Evolutionary conservation across 2,113 vertebrate genomes (phyloP).

Genomic region (Ictalurus punctatus): DNA sequence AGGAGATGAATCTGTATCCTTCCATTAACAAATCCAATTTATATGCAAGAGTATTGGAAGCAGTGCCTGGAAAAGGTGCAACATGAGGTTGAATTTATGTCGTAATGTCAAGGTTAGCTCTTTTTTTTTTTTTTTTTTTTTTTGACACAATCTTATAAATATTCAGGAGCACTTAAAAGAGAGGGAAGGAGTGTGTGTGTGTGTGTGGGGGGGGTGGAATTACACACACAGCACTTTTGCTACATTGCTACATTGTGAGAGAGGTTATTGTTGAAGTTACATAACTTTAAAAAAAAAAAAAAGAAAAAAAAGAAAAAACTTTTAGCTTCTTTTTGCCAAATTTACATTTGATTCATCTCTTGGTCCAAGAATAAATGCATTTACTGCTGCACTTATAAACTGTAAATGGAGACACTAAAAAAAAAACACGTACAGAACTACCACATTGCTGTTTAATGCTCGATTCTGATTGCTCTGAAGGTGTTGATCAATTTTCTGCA

Average conservation of each 20-base stretch:
- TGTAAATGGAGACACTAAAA: not conserved
- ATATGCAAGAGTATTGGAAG: constrained; percentile 55
- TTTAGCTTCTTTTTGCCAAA: constrained; percentile 11
- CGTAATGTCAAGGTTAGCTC: constrained; percentile 68
- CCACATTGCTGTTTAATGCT: not conserved
- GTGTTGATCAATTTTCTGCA: not conserved
- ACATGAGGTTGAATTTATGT: constrained; percentile 55
- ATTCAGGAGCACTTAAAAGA: constrained; percentile 65
- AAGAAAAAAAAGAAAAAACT: constrained; percentile 54
- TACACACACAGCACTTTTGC: constrained; percentile 68
- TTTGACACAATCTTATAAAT: constrained; percentile 67
- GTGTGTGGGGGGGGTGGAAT: constrained; percentile 34
- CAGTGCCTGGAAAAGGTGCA: constrained; percentile 44
- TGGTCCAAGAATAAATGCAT: constrained; percentile 13
- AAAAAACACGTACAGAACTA: not conserved
- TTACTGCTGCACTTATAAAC: not conserved
- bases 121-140: constrained; percentile 68
- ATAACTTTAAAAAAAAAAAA: constrained; percentile 66
- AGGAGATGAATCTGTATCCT: constrained; percentile 52
- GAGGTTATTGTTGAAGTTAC: constrained; percentile 68
- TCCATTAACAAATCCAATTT: constrained; percentile 48
- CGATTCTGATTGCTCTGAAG: not conserved
- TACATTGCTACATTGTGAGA: constrained; percentile 66
- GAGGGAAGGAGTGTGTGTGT: constrained; percentile 51
- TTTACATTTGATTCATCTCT: not conserved